Evolutionary conservation across 2,797 vertebrate species (phyloP), one percentile per base, ranked within the genome.

Genomic region (Coregonus sp.): DNA sequence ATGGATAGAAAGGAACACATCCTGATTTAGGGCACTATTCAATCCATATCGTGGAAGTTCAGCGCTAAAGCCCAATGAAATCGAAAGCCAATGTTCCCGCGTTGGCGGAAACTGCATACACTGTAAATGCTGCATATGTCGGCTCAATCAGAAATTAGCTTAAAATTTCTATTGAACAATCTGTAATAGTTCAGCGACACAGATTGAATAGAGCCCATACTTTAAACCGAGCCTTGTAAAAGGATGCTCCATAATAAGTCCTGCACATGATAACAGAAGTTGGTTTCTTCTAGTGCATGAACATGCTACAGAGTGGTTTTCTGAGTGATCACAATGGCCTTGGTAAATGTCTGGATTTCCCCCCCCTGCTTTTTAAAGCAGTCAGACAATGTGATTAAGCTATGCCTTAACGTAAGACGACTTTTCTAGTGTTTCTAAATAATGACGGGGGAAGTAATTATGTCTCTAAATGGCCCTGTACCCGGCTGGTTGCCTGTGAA

Each of bases 401-500:
- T 47, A 47, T 47, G 40, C 40, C 40, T 47, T 9, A 47, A 12
- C 25, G 29, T 29, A 63, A 1, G 59, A 63, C 2, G 2, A 25
- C n/a, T 63, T 63, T 9, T 63, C 59, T 63, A 16, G 33, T 37
- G 74, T 66, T 35, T 35, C 47, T 35, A 29, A 52, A 63, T 54
- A 25, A 52, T 50, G 86, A 86, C 83, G 86, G 73, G 83, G 87
- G 81, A 75, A 92, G 91, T 89, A 83, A 80, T 80, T 47, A 47
- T 85, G 87, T 90, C 86, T 82, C 81, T 83, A 87, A 92, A 89
- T 81, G 86, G 89, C 86, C 84, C 20, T 63, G 59, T 11, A 63
- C 91, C 50, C 85, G 89, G 91, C 90, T 91, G 80, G 67, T 69
- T 40, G 86, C 86, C 90, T 85, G 90, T 87, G 87, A 81, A 86